Evolutionary conservation across 2,113 vertebrate species (phyloP), one percentile per base, ranked within the genome.

Genomic region (Chlorocebus sabaeus): DNA sequence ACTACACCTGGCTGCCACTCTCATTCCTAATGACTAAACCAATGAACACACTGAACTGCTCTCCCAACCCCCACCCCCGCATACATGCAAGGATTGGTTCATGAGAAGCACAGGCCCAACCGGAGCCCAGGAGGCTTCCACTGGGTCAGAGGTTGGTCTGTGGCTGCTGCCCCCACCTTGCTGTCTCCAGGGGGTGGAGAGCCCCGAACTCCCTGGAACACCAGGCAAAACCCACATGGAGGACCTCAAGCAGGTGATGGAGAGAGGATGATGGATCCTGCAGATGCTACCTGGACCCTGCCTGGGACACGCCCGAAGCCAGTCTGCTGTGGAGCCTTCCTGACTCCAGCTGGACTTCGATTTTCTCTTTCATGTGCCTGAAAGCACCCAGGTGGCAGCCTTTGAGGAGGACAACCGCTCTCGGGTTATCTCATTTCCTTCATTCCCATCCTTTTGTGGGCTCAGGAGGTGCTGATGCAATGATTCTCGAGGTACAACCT

Each of bases 61-160:
- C 5, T 64, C 52, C 22, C 7, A 30, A 2, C 14, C 38, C 70
- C 72, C 40, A 3, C 27, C 3, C 17, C 8, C 23, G 2, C 17
- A 23, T 3, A 32, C 1, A 32, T 32, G 14, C n/a, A 27, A 64
- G 7, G 40, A 18, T 18, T 43, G 57, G 72, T 2, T 59, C 40
- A 3, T 32, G 55, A 52, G 7, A 8, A 2, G 30, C 7, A 1
- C 17, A 0, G 0, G 1, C 52, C 18, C 38, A 0, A 23, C 32
- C 2, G 3, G 14, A 68, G 76, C 68, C 30, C 0, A 25, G 35
- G 45, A 12, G 16, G 38, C 73, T 48, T 50, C 61, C 1, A 8
- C 38, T 23, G 75, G 45, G 87, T 90, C 20, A 32, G 48, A 88
- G 32, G 40, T 2, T 1, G 20, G 25, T n/a, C 22, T 13, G 55